Base-by-base conservation (phyloP, 2,888 invertebrate species). In the Phoronis australis region DNA sequence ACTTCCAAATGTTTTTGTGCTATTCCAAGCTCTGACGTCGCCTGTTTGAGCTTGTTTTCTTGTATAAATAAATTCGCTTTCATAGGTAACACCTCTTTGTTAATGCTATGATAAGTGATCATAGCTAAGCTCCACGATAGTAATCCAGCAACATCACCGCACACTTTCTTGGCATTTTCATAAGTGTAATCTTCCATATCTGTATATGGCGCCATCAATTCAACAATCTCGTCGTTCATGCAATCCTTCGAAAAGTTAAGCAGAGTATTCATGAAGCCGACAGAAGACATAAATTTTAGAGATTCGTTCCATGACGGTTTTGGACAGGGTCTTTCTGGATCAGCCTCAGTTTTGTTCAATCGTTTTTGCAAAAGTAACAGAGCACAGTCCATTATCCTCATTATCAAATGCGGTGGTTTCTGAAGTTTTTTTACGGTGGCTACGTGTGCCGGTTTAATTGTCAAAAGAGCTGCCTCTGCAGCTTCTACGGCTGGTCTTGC, bases 281-380 rank as follows among this genome's bases (percentile, higher is more conserved):
- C 88, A 61, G 91, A 90, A 2, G 94, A 90, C 95, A 95, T 94
- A 86, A 95, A 87, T 83, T 95, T 93, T 24, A 96, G 79, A 0
- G 95, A 93, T 76, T 95, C 95, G 1, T 87, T 84, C 96, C 96
- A 96, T 0, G 94, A 94, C 3, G 95, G 95, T 71, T 93, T 95
- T 9, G 67, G 64, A 71, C 92, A 92, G 1, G 87, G 83, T 2
- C 87, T 84, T 25, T 89, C 84, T 1, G 85, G 83, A 71, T 96
- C 95, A 2, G 86, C 82, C 63, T 53, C 55, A 1, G 68, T 61
- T n/a, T 58, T 41, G 39, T 74, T 71, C 3, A 75, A n/a, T 52
- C 44, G 68, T 51, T 64, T 66, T 55, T 71, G 70, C 57, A 76
- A 72, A 27, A 75, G 64, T 6, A 76, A 45, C 25, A 76, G 56